Evolutionary conservation across 2,888 invertebrate species (phyloP).

Genomic region (Pseudolycoriella hygida): DNA sequence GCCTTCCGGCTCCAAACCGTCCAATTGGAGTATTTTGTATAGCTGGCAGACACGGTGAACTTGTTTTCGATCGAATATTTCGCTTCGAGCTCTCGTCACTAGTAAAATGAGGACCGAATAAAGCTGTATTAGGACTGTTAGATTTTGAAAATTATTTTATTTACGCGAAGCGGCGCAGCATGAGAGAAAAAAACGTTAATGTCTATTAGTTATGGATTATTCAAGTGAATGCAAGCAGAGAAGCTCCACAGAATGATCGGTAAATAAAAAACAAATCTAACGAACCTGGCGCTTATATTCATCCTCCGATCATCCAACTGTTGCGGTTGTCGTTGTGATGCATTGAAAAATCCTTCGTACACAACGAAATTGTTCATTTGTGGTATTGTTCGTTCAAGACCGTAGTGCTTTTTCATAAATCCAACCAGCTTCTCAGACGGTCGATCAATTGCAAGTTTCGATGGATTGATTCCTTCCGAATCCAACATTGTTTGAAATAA

Average conservation of each 20-base stretch:
- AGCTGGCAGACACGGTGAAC: slow-evolving; percentile 22
- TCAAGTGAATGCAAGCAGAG: too few species aligned
- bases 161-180: too few species aligned
- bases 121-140: slow-evolving; percentile 27
- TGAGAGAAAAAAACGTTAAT: too few species aligned
- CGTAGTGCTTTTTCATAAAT: slow-evolving; percentile 74
- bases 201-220: too few species aligned
- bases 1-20: slow-evolving; percentile 43
- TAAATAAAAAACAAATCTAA: too few species aligned
- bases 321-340: slow-evolving; percentile 11
- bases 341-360: slow-evolving; percentile 58
- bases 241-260: neutral
- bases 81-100: slow-evolving; percentile 19
- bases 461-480: slow-evolving; percentile 47
- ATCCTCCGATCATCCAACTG: slow-evolving; percentile 12
- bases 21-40: slow-evolving; percentile 31
- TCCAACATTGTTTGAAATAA: slow-evolving; percentile 75
- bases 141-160: neutral
- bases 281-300: slow-evolving; percentile 23
- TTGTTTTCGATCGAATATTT: slow-evolving; percentile 14
- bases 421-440: slow-evolving; percentile 78
- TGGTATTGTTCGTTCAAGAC: slow-evolving; percentile 41
- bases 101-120: slow-evolving; percentile 24
- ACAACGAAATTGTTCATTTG: slow-evolving; percentile 82
- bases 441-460: slow-evolving; percentile 76